Percentiles rank a stretch among this genome's conserved stretches.
These are phyloP conservation scores for Eunapius fragilis DNA, from an alignment of 37 sponge, comb jelly and placozoan species.

Conservation along the genomic window DNA sequence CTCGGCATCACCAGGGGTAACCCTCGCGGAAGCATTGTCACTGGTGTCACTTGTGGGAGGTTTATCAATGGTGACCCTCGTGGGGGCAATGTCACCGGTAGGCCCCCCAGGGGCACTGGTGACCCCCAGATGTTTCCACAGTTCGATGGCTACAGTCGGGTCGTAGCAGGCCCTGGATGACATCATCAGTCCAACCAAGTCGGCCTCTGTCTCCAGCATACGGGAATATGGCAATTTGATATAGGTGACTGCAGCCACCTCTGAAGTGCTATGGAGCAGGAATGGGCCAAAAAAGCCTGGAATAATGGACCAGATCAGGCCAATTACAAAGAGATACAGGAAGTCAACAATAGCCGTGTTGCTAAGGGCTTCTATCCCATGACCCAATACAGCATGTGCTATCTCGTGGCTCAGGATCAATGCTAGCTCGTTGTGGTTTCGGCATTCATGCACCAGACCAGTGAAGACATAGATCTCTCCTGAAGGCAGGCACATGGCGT, in stretches of 20 bases:
- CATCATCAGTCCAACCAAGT: slow-evolving; percentile 60
- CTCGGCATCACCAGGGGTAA: background rate
- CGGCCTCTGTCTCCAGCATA: slow-evolving; percentile 72
- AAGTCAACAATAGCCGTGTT: slow-evolving; percentile 37
- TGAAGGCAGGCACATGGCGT: slow-evolving; percentile 62
- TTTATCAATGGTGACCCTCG: background rate
- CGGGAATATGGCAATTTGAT: slow-evolving; percentile 54
- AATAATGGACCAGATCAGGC: slow-evolving; percentile 59
- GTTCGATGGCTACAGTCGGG: slow-evolving; percentile 23
- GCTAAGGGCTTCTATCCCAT: slow-evolving; percentile 54
- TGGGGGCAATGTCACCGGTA: background rate
- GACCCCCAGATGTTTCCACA: background rate
- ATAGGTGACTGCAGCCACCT: slow-evolving; percentile 3
- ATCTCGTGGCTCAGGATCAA: slow-evolving; percentile 72
- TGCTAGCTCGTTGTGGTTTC: slow-evolving; percentile 56
- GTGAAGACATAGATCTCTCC: slow-evolving; percentile 71
- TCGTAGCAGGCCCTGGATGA: slow-evolving; percentile 70
- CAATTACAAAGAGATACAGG: slow-evolving; percentile 35
- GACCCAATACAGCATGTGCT: slow-evolving; percentile 61
- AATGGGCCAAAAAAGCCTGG: slow-evolving; percentile 37
- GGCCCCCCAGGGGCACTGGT: background rate
- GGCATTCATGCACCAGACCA: slow-evolving; percentile 44
- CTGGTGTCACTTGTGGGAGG: background rate
- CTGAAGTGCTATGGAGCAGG: slow-evolving; percentile 34
- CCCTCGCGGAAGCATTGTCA: background rate